These are phyloP conservation scores for Psephotus haematonotus DNA, from an alignment of 2,113 vertebrate genomes.

Conservation along the genomic window DNA sequence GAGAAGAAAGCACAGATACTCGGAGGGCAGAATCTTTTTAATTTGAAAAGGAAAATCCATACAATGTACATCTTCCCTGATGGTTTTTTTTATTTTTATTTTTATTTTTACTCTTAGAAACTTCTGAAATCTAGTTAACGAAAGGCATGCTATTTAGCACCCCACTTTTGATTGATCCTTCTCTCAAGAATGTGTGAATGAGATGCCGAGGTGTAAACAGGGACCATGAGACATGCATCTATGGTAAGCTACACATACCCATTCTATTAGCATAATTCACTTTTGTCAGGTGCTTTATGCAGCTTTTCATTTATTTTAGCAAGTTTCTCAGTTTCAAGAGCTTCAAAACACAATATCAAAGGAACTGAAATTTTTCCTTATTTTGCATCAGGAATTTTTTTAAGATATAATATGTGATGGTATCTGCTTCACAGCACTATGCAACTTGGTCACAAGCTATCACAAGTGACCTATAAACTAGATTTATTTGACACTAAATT, in stretches of 20 bases:
- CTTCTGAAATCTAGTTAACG: constrained; percentile 61
- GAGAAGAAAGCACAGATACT: not conserved
- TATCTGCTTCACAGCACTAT: constrained; percentile 56
- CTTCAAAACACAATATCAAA: constrained; percentile 45
- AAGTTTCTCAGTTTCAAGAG: constrained; percentile 45
- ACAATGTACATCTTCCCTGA: not conserved
- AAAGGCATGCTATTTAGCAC: constrained; percentile 53
- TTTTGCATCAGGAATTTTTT: constrained; percentile 53
- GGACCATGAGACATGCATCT: constrained; percentile 24
- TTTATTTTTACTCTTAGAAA: not conserved
- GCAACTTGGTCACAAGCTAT: constrained; percentile 53
- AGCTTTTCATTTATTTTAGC: constrained; percentile 62
- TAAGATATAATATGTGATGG: constrained; percentile 40
- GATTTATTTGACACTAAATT: constrained; percentile 71
- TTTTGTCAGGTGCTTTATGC: constrained; percentile 47
- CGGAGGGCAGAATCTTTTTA: not conserved
- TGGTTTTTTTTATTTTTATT: not conserved
- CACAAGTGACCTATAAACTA: constrained; percentile 70
- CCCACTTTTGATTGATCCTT: constrained; percentile 59
- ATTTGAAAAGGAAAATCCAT: not conserved
- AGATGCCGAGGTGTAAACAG: constrained; percentile 59
- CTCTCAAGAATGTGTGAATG: constrained; percentile 64
- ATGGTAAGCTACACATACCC: constrained; percentile 1
- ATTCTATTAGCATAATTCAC: constrained; percentile 65
- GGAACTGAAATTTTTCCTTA: constrained; percentile 50